Evolutionary conservation across 2,888 invertebrate genomes (phyloP).

Genomic region (Drosophila maculinotata): DNA sequence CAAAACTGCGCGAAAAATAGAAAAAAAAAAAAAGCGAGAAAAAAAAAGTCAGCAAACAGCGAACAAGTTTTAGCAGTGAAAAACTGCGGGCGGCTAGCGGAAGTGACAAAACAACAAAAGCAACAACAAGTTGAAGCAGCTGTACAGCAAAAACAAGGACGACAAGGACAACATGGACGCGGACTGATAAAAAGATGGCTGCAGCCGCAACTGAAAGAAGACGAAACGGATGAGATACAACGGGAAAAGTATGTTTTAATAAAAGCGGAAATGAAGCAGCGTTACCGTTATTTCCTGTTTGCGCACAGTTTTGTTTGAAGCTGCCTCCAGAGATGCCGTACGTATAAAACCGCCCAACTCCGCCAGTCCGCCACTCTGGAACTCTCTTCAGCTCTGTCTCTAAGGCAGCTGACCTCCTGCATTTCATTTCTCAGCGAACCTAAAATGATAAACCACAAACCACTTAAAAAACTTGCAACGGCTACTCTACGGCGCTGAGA

Average conservation of each 20-base stretch:
- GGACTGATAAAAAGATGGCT: slow-evolving; percentile 57
- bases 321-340: slow-evolving; percentile 21
- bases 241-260: slow-evolving; percentile 79
- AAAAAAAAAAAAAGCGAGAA: slow-evolving; percentile 15
- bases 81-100: slow-evolving; percentile 67
- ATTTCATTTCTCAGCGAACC: slow-evolving; percentile 49
- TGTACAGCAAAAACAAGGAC: slow-evolving; percentile 15
- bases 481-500: slow-evolving; percentile 27
- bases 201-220: slow-evolving; percentile 22
- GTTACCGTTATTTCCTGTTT: slow-evolving; percentile 81
- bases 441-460: slow-evolving; percentile 72
- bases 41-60: slow-evolving; percentile 30
- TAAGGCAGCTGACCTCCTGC: slow-evolving; percentile 45
- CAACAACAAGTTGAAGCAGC: slow-evolving; percentile 19
- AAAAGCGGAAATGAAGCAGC: slow-evolving; percentile 81
- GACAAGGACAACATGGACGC: slow-evolving; percentile 29
- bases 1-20: slow-evolving; percentile 30
- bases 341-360: slow-evolving; percentile 1
- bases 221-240: slow-evolving; percentile 72
- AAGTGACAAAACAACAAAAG: slow-evolving; percentile 67
- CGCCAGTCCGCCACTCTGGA: neutral
- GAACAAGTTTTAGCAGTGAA: slow-evolving; percentile 61
- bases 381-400: neutral
- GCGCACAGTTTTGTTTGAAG: slow-evolving; percentile 71
- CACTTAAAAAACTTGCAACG: slow-evolving; percentile 69